Evolutionary conservation across 2,113 vertebrate species (phyloP), one percentile per base, ranked within the genome.

Genomic region (Prunella fulvescens): DNA sequence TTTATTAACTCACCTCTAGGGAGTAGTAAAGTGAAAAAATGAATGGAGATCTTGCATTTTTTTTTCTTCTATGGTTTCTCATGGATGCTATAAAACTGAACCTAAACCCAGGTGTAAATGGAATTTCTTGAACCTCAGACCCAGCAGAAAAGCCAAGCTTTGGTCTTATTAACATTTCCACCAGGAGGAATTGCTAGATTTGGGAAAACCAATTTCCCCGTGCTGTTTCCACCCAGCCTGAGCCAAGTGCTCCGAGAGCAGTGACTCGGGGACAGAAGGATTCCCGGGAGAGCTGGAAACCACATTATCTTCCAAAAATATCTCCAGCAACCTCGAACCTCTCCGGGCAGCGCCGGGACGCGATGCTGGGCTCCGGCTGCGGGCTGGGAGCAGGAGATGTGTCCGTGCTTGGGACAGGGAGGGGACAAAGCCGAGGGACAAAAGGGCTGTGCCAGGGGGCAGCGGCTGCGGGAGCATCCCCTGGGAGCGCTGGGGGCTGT

Each of bases 151-250:
- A 61, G 26, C 35, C 69, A 10, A 31, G 45, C 26, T 81, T 71
- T 26, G 40, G 10, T 71, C 82, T 67, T 62, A 7, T 10, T 14
- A 0, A 31, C 11, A 9, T 33, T 70, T 60, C n/a, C 29, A 17
- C 1, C 1, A 0, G 60, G 33, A 84, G n/a, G 40, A 58, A 24
- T 19, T 14, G 10, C n/a, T 44, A 66, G 24, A 9, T 56, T 60
- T 48, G 31, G 44, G 45, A 56, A 83, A 83, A 39, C 5, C 44
- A 16, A 23, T 81, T 94, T 70, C 78, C 58, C 54, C 0, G 0
- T 0, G 0, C 62, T 22, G 4, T 12, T 72, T 6, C 80, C 23
- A 14, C 14, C 0, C 23, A 3, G 31, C 24, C 58, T 1, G 40
- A 85, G 81, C 35, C 47, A 14, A 82, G 42, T 2, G 44, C 62